Evolutionary conservation across 2,888 invertebrate species (phyloP), one percentile per base, ranked within the genome.

Genomic region (Andrena haemorrhoa): DNA sequence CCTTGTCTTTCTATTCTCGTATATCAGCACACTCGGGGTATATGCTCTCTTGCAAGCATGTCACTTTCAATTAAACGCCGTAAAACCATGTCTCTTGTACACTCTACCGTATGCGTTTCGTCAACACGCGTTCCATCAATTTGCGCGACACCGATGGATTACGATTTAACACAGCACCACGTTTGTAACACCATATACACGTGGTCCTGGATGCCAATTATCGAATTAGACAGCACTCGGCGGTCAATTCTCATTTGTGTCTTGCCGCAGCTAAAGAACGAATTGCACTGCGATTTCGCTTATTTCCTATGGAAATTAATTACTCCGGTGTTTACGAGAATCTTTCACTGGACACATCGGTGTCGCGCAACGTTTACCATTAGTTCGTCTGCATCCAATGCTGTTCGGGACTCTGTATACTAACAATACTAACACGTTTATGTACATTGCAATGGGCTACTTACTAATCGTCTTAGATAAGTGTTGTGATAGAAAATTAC

Each of bases 1-100:
- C 76, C 87, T 86, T 86, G 75, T 89, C 83, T 84, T 61, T 83
- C 61, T 72, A 61, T 63, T 68, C 81, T 81, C 78, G 63, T 84
- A 75, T 47, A 64, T 79, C 79, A 82, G 83, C 83, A 61, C 82
- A 73, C 69, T 65, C 64, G 80, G 69, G 70, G 65, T 76, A 49
- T 63, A 53, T 71, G 66, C 41, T 77, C 77, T 74, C 56, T 80
- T 78, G 82, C 82, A 83, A 76, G 83, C 84, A 84, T 83, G 86
- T 74, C 72, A 76, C 73, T 64, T 75, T 66, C 69, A 66, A 56
- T 71, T 69, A 60, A 69, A 82, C 69, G 73, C 65, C 74, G 31
- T 81, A 49, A 66, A 69, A 75, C 7, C 26, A 58, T 66, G 47
- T 65, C 51, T 47, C 4, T 61, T 61, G 65, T 65, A 65, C 65